Base-by-base conservation (phyloP, 2,113 vertebrate genomes). In the Coreoperca whiteheadi region DNA sequence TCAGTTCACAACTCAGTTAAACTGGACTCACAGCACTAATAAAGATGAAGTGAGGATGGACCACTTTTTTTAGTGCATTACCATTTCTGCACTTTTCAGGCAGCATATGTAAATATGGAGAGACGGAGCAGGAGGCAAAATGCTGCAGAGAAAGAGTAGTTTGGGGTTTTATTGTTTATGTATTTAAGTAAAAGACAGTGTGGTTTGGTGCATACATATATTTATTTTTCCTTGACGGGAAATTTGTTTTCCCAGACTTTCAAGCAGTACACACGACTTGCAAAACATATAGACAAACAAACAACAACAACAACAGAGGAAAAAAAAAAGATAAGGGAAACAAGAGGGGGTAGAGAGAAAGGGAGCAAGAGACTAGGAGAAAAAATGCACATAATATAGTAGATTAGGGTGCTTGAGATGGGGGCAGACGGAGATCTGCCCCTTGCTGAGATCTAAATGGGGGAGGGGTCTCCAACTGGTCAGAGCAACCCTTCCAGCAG, bases 1-100 rank as follows among this genome's bases (percentile, higher is more conserved):
- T 89, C 57, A 60, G 84, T 70, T 37, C 54, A 59, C 69, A 74
- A 65, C 76, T 74, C 57, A 83, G 82, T 84, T 92, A 86, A 89
- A 43, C 66, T 15, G 23, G 14, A 41, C 74, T 53, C 72, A 86
- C 82, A 61, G 79, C 82, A 37, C 84, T 74, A 74, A 90, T 76
- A 46, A 80, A 87, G 85, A 91, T 60, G 76, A 77, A 82, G 84
- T n/a, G 79, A 82, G 32, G 54, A 32, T 18, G 43, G 20, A 57
- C 18, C 25, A 65, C 34, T 67, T 51, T 51, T 14, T 53, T 60
- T 25, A 28, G 60, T 18, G 77, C 60, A 66, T 66, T 46, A 30
- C 20, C 16, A 18, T 65, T 46, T 65, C 25, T 56, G 56, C 15
- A 4, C 8, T 18, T 76, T 71, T 39, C 20, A 48, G 50, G 61